Base-by-base conservation (phyloP, 2,113 vertebrate species). In the Megaceryle torquata region DNA sequence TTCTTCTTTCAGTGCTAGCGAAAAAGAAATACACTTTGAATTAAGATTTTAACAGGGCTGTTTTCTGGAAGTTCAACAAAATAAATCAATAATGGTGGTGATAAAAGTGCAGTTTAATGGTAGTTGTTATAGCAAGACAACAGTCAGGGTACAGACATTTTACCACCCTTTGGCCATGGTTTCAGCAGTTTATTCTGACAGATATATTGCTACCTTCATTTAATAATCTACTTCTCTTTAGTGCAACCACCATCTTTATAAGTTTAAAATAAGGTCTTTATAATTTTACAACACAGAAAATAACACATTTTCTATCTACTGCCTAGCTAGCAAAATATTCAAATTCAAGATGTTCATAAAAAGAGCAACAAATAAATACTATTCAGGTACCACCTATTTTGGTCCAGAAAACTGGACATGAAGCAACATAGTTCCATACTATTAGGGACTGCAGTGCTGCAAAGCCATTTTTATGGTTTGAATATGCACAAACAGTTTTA, bases 91-190 rank as follows among this genome's bases (percentile, higher is more conserved):
- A 94, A 96, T 88, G 88, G 83, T 93, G 94, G 94, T 93, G 93
- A 97, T 97, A 98, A 97, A 98, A 93, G 44, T 95, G 93, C 95
- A 91, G 77, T 94, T 97, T 97, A 98, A 96, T 95, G 96, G 94
- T 94, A 92, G 90, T 79, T 91, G 61, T 95, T 95, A 81, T 41
- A 96, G 86, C 91, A 92, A 97, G 97, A 95, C 96, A 97, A 96
- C 93, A 96, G 89, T 95, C 94, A 57, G 60, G n/a, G n/a, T 68
- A 95, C 86, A 96, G 72, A 67, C 84, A 95, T 97, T 98, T 98
- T 95, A 96, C 90, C 82, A 94, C 95, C 81, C 63, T 80, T 37
- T 83, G 91, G 95, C 64, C 77, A 61, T 87, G 71, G 95, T 92
- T 97, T 95, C 94, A 91, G 71, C 60, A 79, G 94, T 88, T 90